phyloP scores from a whole-genome alignment of 92 coral and sea anemone genomes.

The Zoanthus solanderi region DNA sequence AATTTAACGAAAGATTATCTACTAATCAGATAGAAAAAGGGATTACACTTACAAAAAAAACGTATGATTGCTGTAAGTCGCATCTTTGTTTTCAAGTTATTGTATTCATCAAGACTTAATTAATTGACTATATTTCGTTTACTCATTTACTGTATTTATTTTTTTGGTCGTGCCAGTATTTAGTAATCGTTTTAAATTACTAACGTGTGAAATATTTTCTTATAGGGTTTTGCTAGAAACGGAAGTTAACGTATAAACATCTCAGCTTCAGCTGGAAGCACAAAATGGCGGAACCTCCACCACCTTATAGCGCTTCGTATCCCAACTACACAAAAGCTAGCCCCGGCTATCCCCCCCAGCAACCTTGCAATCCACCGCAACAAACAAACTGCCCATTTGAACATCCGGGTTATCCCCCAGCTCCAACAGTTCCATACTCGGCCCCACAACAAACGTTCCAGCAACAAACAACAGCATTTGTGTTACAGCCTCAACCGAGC shows the following conservation, averaged over 20 bases:
- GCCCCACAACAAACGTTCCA: conserved; percentile 8
- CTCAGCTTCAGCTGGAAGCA: background rate
- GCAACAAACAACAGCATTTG: conserved; percentile 42
- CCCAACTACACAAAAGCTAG: background rate
- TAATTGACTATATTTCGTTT: background rate
- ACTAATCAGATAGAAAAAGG: too few relatives aligned
- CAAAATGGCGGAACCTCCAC: conserved; percentile 40
- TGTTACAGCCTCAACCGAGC: conserved; percentile 53
- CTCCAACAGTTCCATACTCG: conserved; percentile 7
- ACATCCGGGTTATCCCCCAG: conserved; percentile 8
- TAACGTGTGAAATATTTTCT: background rate
- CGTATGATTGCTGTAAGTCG: too few relatives aligned
- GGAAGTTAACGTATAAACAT: background rate
- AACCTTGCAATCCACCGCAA: conserved; percentile 23
- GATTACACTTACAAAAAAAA: too few relatives aligned
- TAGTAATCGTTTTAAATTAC: background rate
- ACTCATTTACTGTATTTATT: background rate
- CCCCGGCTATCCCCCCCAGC: conserved; percentile 32
- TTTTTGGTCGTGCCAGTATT: background rate
- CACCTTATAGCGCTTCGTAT: conserved; percentile 23
- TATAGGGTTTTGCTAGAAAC: background rate
- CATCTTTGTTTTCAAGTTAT: background rate
- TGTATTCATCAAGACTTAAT: background rate
- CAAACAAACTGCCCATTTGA: conserved; percentile 51
- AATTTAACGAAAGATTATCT: too few relatives aligned